phyloP scores from a whole-genome alignment of 1,140 invertebrate genomes.

The Colletes latitarsis region DNA sequence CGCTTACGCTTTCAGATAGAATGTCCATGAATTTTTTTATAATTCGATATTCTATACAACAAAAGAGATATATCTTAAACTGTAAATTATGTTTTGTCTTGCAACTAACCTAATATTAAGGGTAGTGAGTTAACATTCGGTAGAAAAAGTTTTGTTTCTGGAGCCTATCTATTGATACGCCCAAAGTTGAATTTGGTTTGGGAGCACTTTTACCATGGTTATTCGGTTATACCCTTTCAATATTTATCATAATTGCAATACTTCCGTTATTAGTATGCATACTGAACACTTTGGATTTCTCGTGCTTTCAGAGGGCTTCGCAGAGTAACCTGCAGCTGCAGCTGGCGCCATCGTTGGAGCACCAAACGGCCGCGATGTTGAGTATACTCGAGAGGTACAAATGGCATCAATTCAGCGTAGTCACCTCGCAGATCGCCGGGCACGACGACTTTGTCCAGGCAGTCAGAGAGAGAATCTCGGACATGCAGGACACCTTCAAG shows the following conservation, averaged over 20 bases:
- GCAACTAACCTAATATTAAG: no score
- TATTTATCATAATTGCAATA: background rate
- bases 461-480: conserved; percentile 91
- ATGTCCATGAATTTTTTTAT: no score
- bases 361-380: conserved; percentile 96
- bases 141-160: no score
- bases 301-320: conserved; percentile 84
- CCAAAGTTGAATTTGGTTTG: no score
- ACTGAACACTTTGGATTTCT: background rate
- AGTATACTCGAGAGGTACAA: conserved; percentile 96
- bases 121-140: no score
- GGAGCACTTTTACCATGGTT: background rate
- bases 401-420: conserved; percentile 97
- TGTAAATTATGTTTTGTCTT: no score
- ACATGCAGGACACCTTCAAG: conserved; percentile 93
- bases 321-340: conserved; percentile 93
- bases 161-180: no score
- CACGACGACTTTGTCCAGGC: conserved; percentile 97
- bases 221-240: background rate
- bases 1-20: no score
- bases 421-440: conserved; percentile 95
- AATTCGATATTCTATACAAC: no score
- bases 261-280: background rate
- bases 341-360: conserved; percentile 95
- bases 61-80: no score